Conservation (phyloP, 2,888 invertebrate genomes). For the Lamellibrachia satsuma region DNA sequence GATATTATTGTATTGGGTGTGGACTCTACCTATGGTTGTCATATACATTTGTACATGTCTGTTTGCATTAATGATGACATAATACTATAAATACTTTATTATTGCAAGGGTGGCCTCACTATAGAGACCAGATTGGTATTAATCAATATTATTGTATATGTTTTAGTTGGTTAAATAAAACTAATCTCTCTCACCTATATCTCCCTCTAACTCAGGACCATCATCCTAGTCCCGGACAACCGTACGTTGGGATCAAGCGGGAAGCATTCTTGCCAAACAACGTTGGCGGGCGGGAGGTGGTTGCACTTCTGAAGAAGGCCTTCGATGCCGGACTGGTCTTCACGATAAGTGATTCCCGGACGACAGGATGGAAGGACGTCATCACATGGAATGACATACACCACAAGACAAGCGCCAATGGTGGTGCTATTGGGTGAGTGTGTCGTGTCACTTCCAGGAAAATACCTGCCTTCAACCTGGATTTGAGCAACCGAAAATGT, state of each 20-base stretch:
- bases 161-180: conserved; percentile 17
- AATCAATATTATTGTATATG: background rate
- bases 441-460: background rate
- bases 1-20: no score
- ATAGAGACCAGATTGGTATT: no score
- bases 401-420: conserved; percentile 54
- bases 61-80: no score
- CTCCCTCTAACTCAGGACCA: conserved; percentile 37
- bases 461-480: no score
- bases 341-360: conserved; percentile 54
- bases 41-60: no score
- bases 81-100: no score
- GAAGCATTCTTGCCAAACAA: conserved; percentile 55
- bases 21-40: no score
- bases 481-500: no score
- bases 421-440: conserved; percentile 49
- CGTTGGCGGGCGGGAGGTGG: conserved; percentile 48
- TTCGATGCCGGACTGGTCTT: conserved; percentile 54
- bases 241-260: conserved; percentile 47
- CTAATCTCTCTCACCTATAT: background rate
- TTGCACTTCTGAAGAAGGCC: conserved; percentile 49
- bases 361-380: conserved; percentile 49
- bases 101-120: no score
- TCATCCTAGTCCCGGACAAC: conserved; percentile 54
- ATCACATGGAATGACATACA: conserved; percentile 61